These are phyloP conservation scores for Megaptera novaeangliae DNA, from an alignment of 2,113 vertebrate species.

Conservation along the genomic window DNA sequence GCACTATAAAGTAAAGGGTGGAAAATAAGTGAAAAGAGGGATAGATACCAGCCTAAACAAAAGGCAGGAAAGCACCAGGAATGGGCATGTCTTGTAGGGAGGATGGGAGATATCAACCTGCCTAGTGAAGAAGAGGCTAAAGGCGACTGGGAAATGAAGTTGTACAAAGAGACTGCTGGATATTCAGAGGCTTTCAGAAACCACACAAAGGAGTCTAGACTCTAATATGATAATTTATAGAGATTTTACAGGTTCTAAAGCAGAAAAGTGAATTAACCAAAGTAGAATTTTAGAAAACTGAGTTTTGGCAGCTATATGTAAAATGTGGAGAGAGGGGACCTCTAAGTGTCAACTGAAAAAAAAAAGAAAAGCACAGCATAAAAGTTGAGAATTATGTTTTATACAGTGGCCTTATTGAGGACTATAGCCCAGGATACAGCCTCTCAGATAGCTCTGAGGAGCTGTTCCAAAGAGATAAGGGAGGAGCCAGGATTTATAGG, in stretches of 20 bases:
- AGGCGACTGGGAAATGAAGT: background rate
- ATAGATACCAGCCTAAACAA: background rate
- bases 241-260: background rate
- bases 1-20: background rate
- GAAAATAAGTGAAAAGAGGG: background rate
- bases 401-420: background rate
- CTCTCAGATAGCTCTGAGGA: background rate
- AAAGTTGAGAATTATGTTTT: background rate
- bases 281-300: background rate
- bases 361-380: background rate
- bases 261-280: background rate
- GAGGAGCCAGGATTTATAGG: background rate
- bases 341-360: background rate
- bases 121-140: background rate
- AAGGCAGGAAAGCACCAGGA: background rate
- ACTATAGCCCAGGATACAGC: background rate
- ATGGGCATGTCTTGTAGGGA: background rate
- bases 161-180: background rate
- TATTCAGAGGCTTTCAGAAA: background rate
- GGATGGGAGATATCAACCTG: background rate
- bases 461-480: background rate
- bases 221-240: background rate
- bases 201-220: background rate
- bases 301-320: background rate
- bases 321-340: background rate